phyloP scores from a whole-genome alignment of 2,797 vertebrate species.

The Paedocypris micromegethes region DNA sequence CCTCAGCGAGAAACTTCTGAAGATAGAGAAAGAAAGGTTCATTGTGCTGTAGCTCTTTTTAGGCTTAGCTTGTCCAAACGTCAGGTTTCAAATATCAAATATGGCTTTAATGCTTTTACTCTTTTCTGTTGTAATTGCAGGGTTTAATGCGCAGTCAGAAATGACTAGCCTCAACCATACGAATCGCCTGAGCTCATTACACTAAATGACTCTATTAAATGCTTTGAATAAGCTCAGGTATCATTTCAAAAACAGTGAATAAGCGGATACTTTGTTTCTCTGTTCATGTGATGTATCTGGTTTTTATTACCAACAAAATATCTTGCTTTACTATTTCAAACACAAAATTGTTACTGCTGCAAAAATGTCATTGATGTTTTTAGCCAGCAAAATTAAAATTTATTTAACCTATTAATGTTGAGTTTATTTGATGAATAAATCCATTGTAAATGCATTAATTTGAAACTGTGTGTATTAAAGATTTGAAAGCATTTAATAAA shows the following conservation, averaged over 20 bases:
- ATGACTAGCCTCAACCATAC: not conserved
- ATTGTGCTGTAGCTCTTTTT: slow-evolving; percentile 33
- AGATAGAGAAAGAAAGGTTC: slow-evolving; percentile 3
- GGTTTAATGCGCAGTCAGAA: slow-evolving; percentile 3
- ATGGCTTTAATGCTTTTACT: slow-evolving; percentile 35
- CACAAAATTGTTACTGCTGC: too few species aligned
- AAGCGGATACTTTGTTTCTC: slow-evolving; percentile 2
- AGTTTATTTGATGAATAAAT: too few species aligned
- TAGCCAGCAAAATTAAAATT: too few species aligned
- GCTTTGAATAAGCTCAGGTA: not conserved
- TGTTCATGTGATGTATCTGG: not conserved
- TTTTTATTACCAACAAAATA: not conserved
- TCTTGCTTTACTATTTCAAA: too few species aligned
- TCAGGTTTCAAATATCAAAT: slow-evolving; percentile 41
- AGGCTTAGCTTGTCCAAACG: slow-evolving; percentile 25
- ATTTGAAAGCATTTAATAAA: too few species aligned
- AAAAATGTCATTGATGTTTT: too few species aligned
- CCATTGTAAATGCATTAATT: too few species aligned
- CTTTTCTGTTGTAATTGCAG: slow-evolving; percentile 27
- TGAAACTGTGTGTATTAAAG: too few species aligned
- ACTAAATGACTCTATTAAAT: not conserved
- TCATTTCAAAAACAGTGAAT: not conserved
- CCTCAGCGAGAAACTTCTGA: slow-evolving; percentile 4
- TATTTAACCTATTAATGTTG: too few species aligned
- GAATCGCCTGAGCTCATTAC: not conserved